Percentiles rank a stretch among this genome's conserved stretches.
Conservation (phyloP, 2,888 invertebrate genomes). For the Polydesmus complanatus region DNA sequence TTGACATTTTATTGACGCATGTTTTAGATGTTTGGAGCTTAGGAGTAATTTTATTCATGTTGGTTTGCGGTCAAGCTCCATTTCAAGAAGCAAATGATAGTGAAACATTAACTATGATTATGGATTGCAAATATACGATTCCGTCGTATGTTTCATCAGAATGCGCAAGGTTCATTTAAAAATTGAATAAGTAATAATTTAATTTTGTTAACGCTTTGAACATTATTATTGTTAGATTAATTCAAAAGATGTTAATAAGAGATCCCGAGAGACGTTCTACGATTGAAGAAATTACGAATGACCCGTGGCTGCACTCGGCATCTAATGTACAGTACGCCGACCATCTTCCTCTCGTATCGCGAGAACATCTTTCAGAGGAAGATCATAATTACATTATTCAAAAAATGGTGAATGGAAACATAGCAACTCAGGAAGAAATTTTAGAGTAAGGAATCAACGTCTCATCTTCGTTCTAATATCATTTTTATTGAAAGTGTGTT, state of each 20-base stretch:
- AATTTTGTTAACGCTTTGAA: background rate
- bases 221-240: conserved; percentile 45
- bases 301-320: conserved; percentile 50
- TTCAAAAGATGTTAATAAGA: conserved; percentile 81
- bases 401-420: conserved; percentile 90
- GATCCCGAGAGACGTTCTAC: conserved; percentile 83
- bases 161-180: conserved; percentile 54
- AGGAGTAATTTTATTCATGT: conserved; percentile 96
- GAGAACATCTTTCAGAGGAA: conserved; percentile 78
- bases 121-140: conserved; percentile 96
- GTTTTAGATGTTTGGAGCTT: conserved; percentile 88
- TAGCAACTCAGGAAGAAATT: conserved; percentile 88
- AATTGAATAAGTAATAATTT: background rate
- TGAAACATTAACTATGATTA: conserved; percentile 97
- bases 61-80: conserved; percentile 92
- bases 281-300: conserved; percentile 69
- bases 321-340: conserved; percentile 35
- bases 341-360: conserved; percentile 69
- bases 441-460: conserved; percentile 49
- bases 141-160: conserved; percentile 72
- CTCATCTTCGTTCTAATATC: background rate
- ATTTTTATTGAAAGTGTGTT: conserved; percentile 17
- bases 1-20: background rate
- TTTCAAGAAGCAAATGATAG: conserved; percentile 99
- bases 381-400: conserved; percentile 83